Evolutionary conservation across 2,113 vertebrate species (phyloP).

Genomic region (Cyprinus carpio): DNA sequence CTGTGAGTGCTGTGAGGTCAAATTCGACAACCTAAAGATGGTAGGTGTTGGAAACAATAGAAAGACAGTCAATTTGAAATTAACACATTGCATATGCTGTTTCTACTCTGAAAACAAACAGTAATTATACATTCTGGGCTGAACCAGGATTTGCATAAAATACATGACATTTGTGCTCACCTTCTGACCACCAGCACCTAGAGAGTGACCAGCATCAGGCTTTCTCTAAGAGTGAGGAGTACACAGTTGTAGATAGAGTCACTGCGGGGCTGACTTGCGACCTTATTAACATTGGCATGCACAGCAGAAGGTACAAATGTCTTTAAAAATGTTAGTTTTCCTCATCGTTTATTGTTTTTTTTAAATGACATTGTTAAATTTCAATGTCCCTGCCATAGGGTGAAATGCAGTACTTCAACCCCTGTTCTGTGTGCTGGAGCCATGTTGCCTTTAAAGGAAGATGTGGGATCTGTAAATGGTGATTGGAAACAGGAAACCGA

Average conservation of each 20-base stretch:
- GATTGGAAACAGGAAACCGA: conserved; percentile 34
- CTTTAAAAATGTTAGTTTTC: background rate
- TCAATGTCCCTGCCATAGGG: conserved; percentile 66
- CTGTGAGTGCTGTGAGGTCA: conserved; percentile 92
- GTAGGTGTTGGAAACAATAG: conserved; percentile 69
- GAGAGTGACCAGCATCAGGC: conserved; percentile 82
- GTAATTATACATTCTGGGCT: background rate
- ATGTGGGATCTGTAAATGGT: background rate
- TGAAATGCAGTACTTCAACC: conserved; percentile 79
- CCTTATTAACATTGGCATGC: conserved; percentile 75
- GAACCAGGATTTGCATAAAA: background rate
- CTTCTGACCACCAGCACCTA: conserved; percentile 81
- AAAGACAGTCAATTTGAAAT: background rate
- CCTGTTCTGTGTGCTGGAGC: conserved; percentile 54
- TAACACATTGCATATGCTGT: background rate
- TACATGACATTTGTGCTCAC: background rate
- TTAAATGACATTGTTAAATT: background rate
- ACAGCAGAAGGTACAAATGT: conserved; percentile 77
- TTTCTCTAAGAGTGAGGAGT: conserved; percentile 84
- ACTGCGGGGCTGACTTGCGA: conserved; percentile 80
- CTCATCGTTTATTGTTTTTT: background rate
- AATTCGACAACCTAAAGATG: conserved; percentile 83
- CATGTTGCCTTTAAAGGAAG: conserved; percentile 40
- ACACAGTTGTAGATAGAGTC: conserved; percentile 85
- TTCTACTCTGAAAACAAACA: too few species aligned